Conservation (phyloP, 64 coral and sea anemone species). For the Pocillopora verrucosa region DNA sequence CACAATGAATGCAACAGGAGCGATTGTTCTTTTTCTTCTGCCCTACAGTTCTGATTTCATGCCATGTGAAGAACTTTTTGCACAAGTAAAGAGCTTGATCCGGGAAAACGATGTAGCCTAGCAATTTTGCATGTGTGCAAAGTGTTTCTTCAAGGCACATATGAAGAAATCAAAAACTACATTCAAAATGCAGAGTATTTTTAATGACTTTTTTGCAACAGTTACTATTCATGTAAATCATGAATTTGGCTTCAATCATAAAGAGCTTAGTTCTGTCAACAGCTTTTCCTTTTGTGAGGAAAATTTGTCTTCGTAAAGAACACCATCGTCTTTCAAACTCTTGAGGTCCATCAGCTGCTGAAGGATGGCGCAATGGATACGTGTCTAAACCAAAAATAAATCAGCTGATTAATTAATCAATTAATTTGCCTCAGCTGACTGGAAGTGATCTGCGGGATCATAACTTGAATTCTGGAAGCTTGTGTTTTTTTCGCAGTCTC, state of each 20-base stretch:
- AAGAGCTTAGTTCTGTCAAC: background rate
- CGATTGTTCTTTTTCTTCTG: constrained; percentile 52
- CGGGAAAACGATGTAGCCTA: constrained; percentile 54
- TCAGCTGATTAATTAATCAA: too few species aligned
- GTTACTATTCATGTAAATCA: background rate
- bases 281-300: constrained; percentile 12
- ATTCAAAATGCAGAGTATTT: constrained; percentile 46
- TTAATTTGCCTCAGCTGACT: background rate
- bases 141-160: constrained; percentile 54
- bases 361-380: background rate
- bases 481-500: background rate
- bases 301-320: background rate
- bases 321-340: background rate
- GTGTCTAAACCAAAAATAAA: background rate
- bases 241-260: background rate
- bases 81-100: constrained; percentile 39
- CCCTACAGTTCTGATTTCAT: constrained; percentile 58
- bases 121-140: constrained; percentile 29
- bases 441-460: constrained; percentile 5
- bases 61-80: constrained; percentile 57
- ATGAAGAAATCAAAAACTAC: constrained; percentile 47
- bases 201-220: constrained; percentile 7
- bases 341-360: background rate
- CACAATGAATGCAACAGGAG: constrained; percentile 54
- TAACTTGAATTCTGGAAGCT: constrained; percentile 44